These are phyloP conservation scores for Calephelis virginiensis DNA, from an alignment of 1,140 invertebrate genomes.

Conservation along the genomic window DNA sequence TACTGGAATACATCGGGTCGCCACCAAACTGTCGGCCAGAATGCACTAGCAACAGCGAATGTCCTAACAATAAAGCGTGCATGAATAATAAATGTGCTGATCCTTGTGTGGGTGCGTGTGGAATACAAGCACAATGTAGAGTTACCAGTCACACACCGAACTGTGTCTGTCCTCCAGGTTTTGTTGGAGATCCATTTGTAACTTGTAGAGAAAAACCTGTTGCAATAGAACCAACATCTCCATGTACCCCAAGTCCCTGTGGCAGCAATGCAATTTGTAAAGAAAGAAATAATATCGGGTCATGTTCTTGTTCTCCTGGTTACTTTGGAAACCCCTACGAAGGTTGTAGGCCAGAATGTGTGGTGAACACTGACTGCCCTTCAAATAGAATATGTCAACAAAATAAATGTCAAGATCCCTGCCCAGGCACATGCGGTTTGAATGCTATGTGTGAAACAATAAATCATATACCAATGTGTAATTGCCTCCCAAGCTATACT, in stretches of 20 bases:
- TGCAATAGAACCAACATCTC: conserved; percentile 58
- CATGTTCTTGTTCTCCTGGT: conserved; percentile 82
- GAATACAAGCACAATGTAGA: conserved; percentile 81
- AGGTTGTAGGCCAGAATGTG: conserved; percentile 83
- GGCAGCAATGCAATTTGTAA: conserved; percentile 83
- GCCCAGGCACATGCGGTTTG: conserved; percentile 82
- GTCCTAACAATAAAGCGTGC: conserved; percentile 81
- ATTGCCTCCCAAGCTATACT: conserved; percentile 79
- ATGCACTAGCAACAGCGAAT: conserved; percentile 83
- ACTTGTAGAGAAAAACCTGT: conserved; percentile 66
- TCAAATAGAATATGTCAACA: conserved; percentile 80
- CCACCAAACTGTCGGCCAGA: conserved; percentile 84
- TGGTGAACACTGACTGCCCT: conserved; percentile 82
- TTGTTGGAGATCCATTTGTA: conserved; percentile 81
- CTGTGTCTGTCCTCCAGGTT: conserved; percentile 80
- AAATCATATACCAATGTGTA: conserved; percentile 80
- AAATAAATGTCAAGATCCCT: conserved; percentile 83
- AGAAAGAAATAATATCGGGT: conserved; percentile 80
- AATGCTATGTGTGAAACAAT: conserved; percentile 82
- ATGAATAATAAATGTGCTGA: conserved; percentile 84
- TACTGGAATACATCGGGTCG: conserved; percentile 80
- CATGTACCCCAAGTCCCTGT: conserved; percentile 83
- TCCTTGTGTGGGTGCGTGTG: conserved; percentile 83
- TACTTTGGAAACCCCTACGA: conserved; percentile 85
- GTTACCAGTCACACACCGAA: conserved; percentile 83